A percentile compares a stretch with the other conserved stretches of the same genome.
These are phyloP conservation scores for Xiphorhynchus erythropygius DNA, from an alignment of 2,797 vertebrate genomes.

Conservation along the genomic window DNA sequence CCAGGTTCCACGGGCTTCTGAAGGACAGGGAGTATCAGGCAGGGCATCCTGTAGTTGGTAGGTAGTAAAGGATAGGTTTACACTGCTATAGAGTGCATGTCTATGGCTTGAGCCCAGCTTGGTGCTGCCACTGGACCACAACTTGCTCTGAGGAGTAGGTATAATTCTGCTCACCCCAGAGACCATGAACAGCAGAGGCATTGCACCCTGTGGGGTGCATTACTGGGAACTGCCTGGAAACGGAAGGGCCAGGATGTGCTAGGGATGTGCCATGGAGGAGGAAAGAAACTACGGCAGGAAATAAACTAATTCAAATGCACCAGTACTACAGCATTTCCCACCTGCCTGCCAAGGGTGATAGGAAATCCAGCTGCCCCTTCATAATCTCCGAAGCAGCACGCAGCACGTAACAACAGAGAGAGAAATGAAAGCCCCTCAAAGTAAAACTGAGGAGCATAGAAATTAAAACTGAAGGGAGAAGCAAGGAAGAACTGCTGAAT, in stretches of 20 bases:
- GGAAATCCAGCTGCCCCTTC: background rate
- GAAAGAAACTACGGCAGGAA: background rate
- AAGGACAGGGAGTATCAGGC: background rate
- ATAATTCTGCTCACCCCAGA: background rate
- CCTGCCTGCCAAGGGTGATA: background rate
- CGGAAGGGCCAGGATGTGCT: accelerated
- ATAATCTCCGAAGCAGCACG: background rate
- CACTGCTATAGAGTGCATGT: accelerated
- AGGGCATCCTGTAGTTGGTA: background rate
- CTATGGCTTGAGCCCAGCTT: background rate
- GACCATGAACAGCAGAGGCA: accelerated
- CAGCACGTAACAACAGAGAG: background rate
- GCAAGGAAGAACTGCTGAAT: background rate
- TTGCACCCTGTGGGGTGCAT: accelerated
- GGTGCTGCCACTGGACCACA: background rate
- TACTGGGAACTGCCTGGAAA: background rate
- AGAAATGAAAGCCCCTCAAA: background rate
- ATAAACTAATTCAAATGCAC: background rate
- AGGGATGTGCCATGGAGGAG: background rate
- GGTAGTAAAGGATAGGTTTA: background rate
- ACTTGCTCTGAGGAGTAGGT: background rate
- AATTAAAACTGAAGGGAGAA: conserved; percentile 17
- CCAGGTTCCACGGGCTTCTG: accelerated
- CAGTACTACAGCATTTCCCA: accelerated
- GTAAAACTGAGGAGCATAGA: background rate